Evolutionary conservation across 2,888 invertebrate species (phyloP), one percentile per base, ranked within the genome.

Genomic region (Lasioglossum leucozonium): DNA sequence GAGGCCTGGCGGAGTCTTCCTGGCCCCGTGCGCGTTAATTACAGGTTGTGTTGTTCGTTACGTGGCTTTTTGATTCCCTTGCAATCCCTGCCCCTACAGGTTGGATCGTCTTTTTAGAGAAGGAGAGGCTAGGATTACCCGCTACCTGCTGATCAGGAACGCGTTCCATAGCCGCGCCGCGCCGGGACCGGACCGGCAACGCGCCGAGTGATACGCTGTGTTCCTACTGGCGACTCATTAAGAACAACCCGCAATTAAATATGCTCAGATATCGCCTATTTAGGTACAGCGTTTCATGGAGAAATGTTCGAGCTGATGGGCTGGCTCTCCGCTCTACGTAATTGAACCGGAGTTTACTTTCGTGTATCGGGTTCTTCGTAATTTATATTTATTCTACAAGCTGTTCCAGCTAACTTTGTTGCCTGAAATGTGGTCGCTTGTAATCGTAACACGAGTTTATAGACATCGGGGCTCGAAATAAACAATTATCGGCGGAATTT

Each of bases 21-120:
- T 69, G 77, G 78, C 84, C 85, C 79, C 82, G 79, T 81, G 88
- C 85, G 83, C 85, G 87, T 88, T 88, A 88, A 88, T 88, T 88
- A 87, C 85, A 76, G 85, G 67, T 71, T 82, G 73, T 22, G 77
- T 83, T 84, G 88, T 91, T 91, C 90, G 90, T 89, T 89, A 89
- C 90, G 88, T 58, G 79, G 85, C 74, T 91, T 88, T 89, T 88
- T 89, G 86, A 88, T 89, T 87, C 84, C 81, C 86, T 82, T 55
- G 74, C 69, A 74, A 79, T 71, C 72, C 26, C 74, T 80, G 79
- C 77, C 80, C 37, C 72, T 77, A 47, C 69, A 37, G 77, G 81
- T 4, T 51, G 73, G 82, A 82, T 84, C 84, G 82, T 84, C 69
- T 87, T 87, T 86, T 80, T 81, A 72, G n/a, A 34, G 47, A 42